Conservation (phyloP, 2,888 invertebrate genomes). For the Catocala fraxini region DNA sequence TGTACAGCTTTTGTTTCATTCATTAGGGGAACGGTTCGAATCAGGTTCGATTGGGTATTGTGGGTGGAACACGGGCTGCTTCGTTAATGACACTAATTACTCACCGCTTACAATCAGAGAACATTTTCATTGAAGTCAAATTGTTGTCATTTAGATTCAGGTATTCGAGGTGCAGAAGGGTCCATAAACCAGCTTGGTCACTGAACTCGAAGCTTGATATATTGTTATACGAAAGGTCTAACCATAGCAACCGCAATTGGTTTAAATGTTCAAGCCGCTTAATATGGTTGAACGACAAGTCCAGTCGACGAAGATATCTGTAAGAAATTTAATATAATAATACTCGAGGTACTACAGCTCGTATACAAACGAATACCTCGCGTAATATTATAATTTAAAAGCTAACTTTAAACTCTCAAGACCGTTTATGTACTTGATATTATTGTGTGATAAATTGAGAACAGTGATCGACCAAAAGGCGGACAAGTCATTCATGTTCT, state of each 20-base stretch:
- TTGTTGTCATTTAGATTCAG: constrained; percentile 86
- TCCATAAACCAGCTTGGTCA: constrained; percentile 77
- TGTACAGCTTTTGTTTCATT: constrained; percentile 41
- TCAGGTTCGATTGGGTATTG: constrained; percentile 44
- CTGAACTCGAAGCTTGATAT: constrained; percentile 81
- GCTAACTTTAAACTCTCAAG: constrained; percentile 83
- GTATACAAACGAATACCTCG: too few species aligned
- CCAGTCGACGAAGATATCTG: constrained; percentile 87
- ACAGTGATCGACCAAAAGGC: constrained; percentile 89
- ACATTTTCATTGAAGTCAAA: constrained; percentile 84
- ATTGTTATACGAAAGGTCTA: constrained; percentile 87
- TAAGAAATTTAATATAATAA: constrained; percentile 28
- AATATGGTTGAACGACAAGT: constrained; percentile 89
- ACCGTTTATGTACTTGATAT: constrained; percentile 86
- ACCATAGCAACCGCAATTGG: constrained; percentile 82
- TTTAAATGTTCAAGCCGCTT: constrained; percentile 86
- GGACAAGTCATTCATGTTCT: constrained; percentile 82
- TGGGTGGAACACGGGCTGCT: constrained; percentile 17
- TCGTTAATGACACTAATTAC: constrained; percentile 31
- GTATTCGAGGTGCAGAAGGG: constrained; percentile 82
- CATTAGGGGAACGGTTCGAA: constrained; percentile 34
- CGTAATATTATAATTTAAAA: neutral
- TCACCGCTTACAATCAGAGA: constrained; percentile 78
- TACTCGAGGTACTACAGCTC: too few species aligned
- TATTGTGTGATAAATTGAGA: constrained; percentile 89